A percentile compares a stretch with the other conserved stretches of the same genome.
These are phyloP conservation scores for Leptestheria dahalacensis DNA, from an alignment of 1,140 invertebrate genomes.

Conservation along the genomic window DNA sequence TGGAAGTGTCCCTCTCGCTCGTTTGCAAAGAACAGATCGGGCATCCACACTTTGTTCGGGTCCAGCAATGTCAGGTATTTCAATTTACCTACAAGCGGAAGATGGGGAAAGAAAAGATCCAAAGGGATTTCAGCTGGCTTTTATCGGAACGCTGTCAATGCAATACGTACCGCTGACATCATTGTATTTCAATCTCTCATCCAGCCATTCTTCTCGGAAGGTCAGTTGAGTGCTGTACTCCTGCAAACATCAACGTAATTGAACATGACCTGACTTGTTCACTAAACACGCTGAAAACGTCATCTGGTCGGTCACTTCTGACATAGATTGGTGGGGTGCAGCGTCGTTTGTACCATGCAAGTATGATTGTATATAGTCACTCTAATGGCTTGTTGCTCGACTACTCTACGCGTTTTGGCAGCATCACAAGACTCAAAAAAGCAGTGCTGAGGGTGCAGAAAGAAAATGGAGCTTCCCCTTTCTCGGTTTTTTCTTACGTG, in stretches of 20 bases:
- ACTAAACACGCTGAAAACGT: no score
- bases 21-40: conserved; percentile 92
- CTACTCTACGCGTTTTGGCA: no score
- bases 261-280: no score
- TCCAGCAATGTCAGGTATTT: conserved; percentile 76
- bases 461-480: no score
- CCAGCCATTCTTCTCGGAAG: conserved; percentile 90
- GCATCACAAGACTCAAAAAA: no score
- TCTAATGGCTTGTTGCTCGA: no score
- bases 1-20: conserved; percentile 95
- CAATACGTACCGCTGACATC: conserved; percentile 34
- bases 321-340: no score
- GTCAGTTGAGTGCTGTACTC: conserved; percentile 92
- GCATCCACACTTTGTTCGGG: conserved; percentile 74
- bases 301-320: no score
- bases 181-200: conserved; percentile 77
- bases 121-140: not conserved
- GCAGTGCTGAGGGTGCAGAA: no score
- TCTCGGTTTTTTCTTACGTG: no score
- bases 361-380: no score
- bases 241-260: conserved; percentile 39
- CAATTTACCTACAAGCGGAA: not conserved
- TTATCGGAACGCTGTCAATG: not conserved
- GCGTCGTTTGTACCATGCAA: no score
- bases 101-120: not conserved